These are phyloP conservation scores for Hypomesus transpacificus DNA, from an alignment of 2,113 vertebrate species.

Conservation along the genomic window DNA sequence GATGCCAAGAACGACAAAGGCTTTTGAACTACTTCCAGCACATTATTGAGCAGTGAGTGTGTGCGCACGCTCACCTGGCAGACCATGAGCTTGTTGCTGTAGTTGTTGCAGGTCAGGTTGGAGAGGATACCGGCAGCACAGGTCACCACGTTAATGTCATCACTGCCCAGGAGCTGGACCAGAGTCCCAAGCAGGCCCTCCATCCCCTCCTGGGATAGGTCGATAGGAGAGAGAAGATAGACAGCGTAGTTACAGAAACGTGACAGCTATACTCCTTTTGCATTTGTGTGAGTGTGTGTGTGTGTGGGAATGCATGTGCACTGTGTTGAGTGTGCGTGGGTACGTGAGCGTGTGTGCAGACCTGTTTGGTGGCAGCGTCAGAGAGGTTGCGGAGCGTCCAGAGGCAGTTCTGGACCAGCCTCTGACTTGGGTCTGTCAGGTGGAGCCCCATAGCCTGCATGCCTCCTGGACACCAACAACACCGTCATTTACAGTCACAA, in stretches of 20 bases:
- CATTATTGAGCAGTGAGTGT: background rate
- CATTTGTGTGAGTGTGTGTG: constrained; percentile 74
- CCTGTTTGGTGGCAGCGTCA: constrained; percentile 98
- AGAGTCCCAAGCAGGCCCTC: constrained; percentile 96
- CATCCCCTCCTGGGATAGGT: constrained; percentile 87
- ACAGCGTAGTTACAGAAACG: background rate
- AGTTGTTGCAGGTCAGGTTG: constrained; percentile 99
- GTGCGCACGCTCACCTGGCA: constrained; percentile 78
- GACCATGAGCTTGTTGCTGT: constrained; percentile 99
- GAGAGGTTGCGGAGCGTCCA: constrained; percentile 98
- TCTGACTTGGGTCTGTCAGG: constrained; percentile 94
- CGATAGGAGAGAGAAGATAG: background rate
- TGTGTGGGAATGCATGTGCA: constrained; percentile 80
- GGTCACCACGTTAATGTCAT: constrained; percentile 98
- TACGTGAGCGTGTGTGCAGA: constrained; percentile 33
- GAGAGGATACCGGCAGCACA: constrained; percentile 97
- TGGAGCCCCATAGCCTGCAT: constrained; percentile 99
- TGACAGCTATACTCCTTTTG: background rate
- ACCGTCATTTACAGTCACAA: background rate
- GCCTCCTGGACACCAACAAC: constrained; percentile 75
- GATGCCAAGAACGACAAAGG: background rate
- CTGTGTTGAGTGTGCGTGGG: background rate
- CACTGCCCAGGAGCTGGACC: constrained; percentile 95
- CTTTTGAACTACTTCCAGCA: background rate
- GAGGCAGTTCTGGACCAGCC: constrained; percentile 98